Evolutionary conservation across 2,888 invertebrate species (phyloP), one percentile per base, ranked within the genome.

Genomic region (Vandiemenella viatica): DNA sequence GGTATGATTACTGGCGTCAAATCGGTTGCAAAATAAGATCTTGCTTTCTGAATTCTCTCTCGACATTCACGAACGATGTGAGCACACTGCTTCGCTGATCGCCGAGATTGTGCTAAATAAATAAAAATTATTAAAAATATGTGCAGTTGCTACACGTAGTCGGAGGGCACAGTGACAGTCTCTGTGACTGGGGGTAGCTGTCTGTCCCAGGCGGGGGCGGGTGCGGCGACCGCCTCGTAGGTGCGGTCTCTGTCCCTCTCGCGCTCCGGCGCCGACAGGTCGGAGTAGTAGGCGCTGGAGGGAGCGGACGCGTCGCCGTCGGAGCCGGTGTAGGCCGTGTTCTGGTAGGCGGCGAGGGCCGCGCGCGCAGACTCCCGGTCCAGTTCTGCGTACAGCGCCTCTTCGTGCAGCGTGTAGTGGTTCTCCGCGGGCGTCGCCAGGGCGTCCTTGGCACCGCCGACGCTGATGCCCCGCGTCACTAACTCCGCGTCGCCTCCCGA

Each of bases 201-300:
- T n/a, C n/a, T n/a, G n/a, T n/a, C n/a, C n/a, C n/a, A n/a, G n/a
- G n/a, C n/a, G n/a, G n/a, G n/a, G 26, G 53, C 69, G 41, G 69
- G 67, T 42, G 73, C 62, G 15, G 75, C 76, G 13, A 77, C 76
- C 17, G 76, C 71, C 63, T 77, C 77, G 58, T 77, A 77, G 38
- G 75, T 74, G 50, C 76, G 62, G 56, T 76, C 76, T 4, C 32
- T 32, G 32, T 32, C 32, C 26, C 26, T 26, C 7, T 18, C 64
- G 62, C 41, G 63, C 67, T 15, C 71, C 72, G 16, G 73, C 70
- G 38, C 51, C 15, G 76, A 77, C 48, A 82, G 67, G 64, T 82
- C 81, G 50, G 80, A 80, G 63, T 82, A 82, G 63, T 82, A 82
- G 20, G 81, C 81, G 65, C 80, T 80, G 61, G 80, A 80, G n/a